Evolutionary conservation across 1,140 invertebrate species (phyloP), one percentile per base, ranked within the genome.

Genomic region (Drosophila biarmipes): DNA sequence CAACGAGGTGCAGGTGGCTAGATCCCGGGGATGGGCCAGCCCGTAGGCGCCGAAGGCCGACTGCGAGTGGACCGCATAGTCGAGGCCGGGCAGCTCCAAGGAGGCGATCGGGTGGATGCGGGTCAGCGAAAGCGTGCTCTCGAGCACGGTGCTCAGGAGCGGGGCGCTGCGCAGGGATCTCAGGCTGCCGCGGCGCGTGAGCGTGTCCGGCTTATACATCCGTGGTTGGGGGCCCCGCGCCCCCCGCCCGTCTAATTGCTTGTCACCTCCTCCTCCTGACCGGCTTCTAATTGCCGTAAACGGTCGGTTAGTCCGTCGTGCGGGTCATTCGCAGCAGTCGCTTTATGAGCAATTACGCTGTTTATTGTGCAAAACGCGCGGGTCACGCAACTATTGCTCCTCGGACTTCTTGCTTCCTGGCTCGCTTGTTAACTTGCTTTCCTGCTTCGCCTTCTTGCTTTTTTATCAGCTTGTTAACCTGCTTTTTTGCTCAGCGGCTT

Each of bases 61-160:
- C 54, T 91, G 90, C 35, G 90, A 90, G 45, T 91, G 90, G 12
- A 92, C 72, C 11, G 81, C 81, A 89, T 92, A 92, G 67, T 92
- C 91, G 46, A 92, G 86, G 34, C 91, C 91, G 24, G 91, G 91
- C 40, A 92, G 66, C 59, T 92, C 91, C 80, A 92, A 75, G 64
- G 91, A 92, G n/a, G 91, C 79, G 40, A 92, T 92, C 78, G 91
- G 91, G 73, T 92, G 91, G 67, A 92, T 92, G 71, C 91, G 91
- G 73, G 91, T 92, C 63, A 92, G 64, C 48, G 91, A 92, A 45
- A 92, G 78, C 12, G 91, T 92, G 66, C 91, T 92, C 74, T 92
- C 91, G 51, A 92, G 58, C 43, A 92, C 91, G 66, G 91, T 91
- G 52, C 91, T 92, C 14, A 92, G 80, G 57, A 92, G 72, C 49